Percentiles rank a stretch among this genome's conserved stretches.
Evolutionary conservation across 1,140 invertebrate genomes (phyloP).

Genomic region (Nylanderia fulva): DNA sequence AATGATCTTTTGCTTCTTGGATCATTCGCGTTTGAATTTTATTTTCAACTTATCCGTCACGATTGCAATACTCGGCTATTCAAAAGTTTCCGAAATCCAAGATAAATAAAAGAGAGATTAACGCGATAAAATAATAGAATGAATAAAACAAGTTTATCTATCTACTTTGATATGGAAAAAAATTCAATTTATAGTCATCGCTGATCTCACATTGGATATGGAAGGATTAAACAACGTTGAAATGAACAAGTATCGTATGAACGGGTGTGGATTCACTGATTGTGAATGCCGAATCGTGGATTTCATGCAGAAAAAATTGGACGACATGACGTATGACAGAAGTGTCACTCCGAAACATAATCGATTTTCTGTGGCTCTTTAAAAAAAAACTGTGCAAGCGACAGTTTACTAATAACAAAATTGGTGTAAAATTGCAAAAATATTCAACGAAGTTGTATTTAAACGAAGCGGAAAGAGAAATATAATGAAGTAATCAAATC

Average conservation of each 20-base stretch:
- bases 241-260: conserved; percentile 47
- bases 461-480: background rate
- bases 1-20: background rate
- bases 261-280: background rate
- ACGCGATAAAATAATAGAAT: background rate
- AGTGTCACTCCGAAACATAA: conserved; percentile 54
- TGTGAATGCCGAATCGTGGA: conserved; percentile 26
- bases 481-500: background rate
- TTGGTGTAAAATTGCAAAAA: conserved; percentile 1
- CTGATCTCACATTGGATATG: conserved; percentile 24
- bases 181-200: conserved; percentile 18
- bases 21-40: background rate
- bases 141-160: background rate
- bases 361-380: conserved; percentile 37
- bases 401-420: conserved; percentile 47
- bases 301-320: conserved; percentile 43
- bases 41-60: background rate
- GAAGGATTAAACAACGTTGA: conserved; percentile 45
- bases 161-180: conserved; percentile 4
- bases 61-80: background rate
- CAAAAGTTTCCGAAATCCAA: background rate
- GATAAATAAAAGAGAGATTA: background rate
- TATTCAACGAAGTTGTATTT: background rate
- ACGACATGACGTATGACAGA: conserved; percentile 52
- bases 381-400: conserved; percentile 38